Conservation (phyloP, 2,797 vertebrate genomes). For the Eulemur albifrons region DNA sequence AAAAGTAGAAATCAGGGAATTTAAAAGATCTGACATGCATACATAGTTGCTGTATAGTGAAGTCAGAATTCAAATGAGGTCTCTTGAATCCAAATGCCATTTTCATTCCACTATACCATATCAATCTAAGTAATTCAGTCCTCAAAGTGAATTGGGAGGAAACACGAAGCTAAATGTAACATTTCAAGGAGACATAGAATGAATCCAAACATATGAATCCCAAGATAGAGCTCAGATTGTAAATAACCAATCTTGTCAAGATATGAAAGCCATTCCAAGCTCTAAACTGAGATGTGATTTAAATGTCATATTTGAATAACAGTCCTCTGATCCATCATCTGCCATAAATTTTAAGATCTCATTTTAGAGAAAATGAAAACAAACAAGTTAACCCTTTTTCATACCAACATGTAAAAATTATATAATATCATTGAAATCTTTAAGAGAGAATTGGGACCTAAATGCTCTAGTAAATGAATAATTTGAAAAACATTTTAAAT, state of each 20-base stretch:
- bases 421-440: not conserved
- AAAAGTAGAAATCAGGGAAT: not conserved
- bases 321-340: slow-evolving; percentile 50
- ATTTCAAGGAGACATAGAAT: slow-evolving; percentile 67
- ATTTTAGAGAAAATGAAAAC: slow-evolving; percentile 65
- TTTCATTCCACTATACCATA: slow-evolving; percentile 46
- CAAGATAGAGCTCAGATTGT: slow-evolving; percentile 40
- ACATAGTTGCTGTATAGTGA: not conserved
- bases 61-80: slow-evolving; percentile 47
- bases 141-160: slow-evolving; percentile 63
- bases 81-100: slow-evolving; percentile 47
- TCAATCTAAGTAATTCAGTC: slow-evolving; percentile 68
- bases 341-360: slow-evolving; percentile 38
- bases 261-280: slow-evolving; percentile 47
- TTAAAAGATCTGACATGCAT: slow-evolving; percentile 40
- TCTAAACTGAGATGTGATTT: slow-evolving; percentile 65
- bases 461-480: not conserved
- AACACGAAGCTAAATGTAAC: slow-evolving; percentile 55
- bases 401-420: not conserved
- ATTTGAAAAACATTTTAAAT: not conserved
- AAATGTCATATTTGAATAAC: slow-evolving; percentile 68
- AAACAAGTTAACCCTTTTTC: slow-evolving; percentile 41
- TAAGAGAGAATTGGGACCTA: not conserved
- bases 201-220: slow-evolving; percentile 66
- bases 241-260: slow-evolving; percentile 66